Evolutionary conservation across 2,888 invertebrate genomes (phyloP), one percentile per base, ranked within the genome.

Genomic region (Pardosa pseudoannulata): DNA sequence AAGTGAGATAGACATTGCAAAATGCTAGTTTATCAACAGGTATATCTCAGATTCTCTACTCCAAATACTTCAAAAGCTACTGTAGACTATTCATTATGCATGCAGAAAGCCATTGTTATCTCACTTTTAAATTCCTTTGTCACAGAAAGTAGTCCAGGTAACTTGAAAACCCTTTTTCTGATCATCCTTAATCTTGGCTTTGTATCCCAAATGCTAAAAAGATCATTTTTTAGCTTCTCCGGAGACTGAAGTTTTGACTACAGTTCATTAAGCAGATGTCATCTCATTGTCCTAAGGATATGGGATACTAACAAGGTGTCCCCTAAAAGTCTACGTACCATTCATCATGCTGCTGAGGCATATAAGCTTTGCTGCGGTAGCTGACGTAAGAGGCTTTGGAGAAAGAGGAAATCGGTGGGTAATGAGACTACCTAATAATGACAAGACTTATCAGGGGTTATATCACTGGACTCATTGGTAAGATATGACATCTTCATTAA

Each of bases 401-500:
- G 56, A 56, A 56, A 23, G 23, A 16, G 23, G 3, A 56, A 56
- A 56, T 23, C 56, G 11, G 56, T 23, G 1, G 11, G 1, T 56
- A 56, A 56, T 56, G 56, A 23, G 56, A 56, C 5, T 56, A 5
- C 23, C 56, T 16, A 56, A 56, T 56, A 56, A 56, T 56, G 23
- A 56, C 56, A 56, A 23, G 56, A 23, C 11, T 56, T 56, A 56
- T 56, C 56, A 23, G 56, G 23, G 23, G 3, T 23, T 56, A 56
- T 56, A 56, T 56, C 56, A 23, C 23, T 23, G 13, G 3, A 6
- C 23, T 23, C 3, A 23, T 46, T 16, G 23, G 56, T 56, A 56
- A 19, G 56, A 56, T 56, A 56, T 56, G 56, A 56, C 56, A 56
- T 23, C 23, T 56, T 23, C 56, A 56, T 56, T 56, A 56, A 16